Evolutionary conservation across 2,797 vertebrate genomes (phyloP).

Genomic region (Premnoplex brunnescens): DNA sequence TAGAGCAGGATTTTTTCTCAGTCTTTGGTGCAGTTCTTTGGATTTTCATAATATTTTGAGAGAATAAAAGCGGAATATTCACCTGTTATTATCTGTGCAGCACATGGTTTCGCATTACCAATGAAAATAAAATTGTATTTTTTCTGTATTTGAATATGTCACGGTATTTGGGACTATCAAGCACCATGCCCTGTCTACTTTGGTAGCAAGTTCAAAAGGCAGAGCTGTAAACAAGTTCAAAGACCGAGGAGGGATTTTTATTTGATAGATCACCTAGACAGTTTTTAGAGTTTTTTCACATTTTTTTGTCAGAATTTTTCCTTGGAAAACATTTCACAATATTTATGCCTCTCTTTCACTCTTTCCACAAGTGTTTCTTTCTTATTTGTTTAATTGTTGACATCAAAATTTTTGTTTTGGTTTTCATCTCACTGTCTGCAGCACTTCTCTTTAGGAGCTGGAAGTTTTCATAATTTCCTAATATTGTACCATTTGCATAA

Average conservation of each 20-base stretch:
- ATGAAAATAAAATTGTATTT: neutral
- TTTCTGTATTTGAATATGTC: neutral
- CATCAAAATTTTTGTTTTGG: neutral
- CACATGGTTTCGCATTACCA: neutral
- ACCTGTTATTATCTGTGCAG: neutral
- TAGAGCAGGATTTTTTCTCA: neutral
- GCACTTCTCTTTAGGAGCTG: neutral
- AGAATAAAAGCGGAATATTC: neutral
- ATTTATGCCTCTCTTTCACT: neutral
- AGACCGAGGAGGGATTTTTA: neutral
- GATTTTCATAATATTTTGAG: neutral
- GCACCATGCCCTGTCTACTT: neutral
- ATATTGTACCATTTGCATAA: neutral
- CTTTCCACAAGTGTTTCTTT: neutral
- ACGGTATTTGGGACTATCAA: neutral
- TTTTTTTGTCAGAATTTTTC: neutral
- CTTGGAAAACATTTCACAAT: neutral
- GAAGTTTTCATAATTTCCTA: neutral
- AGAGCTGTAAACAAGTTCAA: neutral
- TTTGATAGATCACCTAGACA: neutral
- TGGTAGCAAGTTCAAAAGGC: neutral
- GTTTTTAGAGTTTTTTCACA: neutral
- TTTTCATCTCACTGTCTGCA: neutral
- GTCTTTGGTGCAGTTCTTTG: neutral
- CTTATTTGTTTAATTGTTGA: neutral